Evolutionary conservation across 2,113 vertebrate genomes (phyloP).

Genomic region (Vulpes vulpes): DNA sequence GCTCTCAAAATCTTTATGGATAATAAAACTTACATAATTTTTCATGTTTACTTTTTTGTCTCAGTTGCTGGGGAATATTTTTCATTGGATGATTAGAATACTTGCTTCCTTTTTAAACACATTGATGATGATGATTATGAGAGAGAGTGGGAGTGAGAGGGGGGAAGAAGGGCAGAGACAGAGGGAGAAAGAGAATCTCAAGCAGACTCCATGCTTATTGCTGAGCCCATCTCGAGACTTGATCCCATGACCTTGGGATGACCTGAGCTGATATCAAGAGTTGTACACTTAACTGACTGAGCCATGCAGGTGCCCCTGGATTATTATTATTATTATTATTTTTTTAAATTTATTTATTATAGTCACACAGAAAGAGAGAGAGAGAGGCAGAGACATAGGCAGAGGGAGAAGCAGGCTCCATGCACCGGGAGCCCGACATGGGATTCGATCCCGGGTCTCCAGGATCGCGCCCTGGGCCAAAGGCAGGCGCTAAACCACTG

Average conservation of each 20-base stretch:
- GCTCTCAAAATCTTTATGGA: neutral
- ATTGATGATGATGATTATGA: neutral
- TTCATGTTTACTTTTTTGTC: neutral
- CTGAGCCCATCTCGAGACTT: neutral
- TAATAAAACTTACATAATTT: neutral
- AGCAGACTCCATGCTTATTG: neutral
- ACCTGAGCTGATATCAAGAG: neutral
- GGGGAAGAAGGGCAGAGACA: neutral
- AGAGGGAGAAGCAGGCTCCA: too few species aligned
- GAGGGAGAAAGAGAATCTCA: neutral
- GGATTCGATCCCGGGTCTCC: too few species aligned
- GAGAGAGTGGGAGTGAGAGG: neutral
- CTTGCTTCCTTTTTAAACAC: neutral
- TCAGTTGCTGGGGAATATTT: neutral
- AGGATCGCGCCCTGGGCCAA: too few species aligned
- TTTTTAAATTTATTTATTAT: too few species aligned
- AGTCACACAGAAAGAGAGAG: too few species aligned
- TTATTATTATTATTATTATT: conserved; percentile 17
- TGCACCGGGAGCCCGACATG: too few species aligned
- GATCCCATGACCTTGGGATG: neutral
- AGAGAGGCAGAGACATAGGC: too few species aligned
- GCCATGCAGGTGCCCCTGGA: neutral
- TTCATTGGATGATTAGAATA: neutral
- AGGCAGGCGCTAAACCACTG: too few species aligned
- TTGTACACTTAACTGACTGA: neutral